phyloP scores from a whole-genome alignment of 2,888 invertebrate genomes.

The Congeria kusceri region DNA sequence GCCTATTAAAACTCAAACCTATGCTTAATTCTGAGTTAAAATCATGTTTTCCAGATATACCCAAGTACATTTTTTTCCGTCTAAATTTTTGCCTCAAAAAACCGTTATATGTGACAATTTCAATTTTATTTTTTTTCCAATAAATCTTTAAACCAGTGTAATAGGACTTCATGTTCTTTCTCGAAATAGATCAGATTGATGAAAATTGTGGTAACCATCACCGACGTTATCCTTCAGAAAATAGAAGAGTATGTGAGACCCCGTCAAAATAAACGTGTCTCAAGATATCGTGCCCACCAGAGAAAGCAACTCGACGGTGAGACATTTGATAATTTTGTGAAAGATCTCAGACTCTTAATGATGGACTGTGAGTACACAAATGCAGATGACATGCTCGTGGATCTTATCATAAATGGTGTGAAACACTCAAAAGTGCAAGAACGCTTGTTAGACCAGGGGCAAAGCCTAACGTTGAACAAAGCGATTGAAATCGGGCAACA shows the following conservation, averaged over 20 bases:
- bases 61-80: too few species aligned
- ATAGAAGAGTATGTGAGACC: conserved; percentile 38
- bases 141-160: too few species aligned
- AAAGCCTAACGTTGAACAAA: conserved; percentile 27
- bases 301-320: conserved; percentile 42
- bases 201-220: conserved; percentile 18
- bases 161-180: too few species aligned
- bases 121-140: too few species aligned
- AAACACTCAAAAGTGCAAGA: conserved; percentile 33
- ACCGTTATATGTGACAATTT: too few species aligned
- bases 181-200: conserved; percentile 14
- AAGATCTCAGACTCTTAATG: conserved; percentile 37
- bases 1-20: too few species aligned
- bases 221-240: conserved; percentile 30
- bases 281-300: conserved; percentile 37
- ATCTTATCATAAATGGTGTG: conserved; percentile 28
- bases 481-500: conserved; percentile 40
- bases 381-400: conserved; percentile 35
- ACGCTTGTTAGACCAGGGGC: conserved; percentile 37
- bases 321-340: conserved; percentile 41
- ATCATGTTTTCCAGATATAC: too few species aligned
- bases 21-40: too few species aligned
- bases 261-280: conserved; percentile 41
- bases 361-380: conserved; percentile 52
- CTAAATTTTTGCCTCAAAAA: too few species aligned